phyloP scores from a whole-genome alignment of 2,797 vertebrate species.

The Anableps anableps region DNA sequence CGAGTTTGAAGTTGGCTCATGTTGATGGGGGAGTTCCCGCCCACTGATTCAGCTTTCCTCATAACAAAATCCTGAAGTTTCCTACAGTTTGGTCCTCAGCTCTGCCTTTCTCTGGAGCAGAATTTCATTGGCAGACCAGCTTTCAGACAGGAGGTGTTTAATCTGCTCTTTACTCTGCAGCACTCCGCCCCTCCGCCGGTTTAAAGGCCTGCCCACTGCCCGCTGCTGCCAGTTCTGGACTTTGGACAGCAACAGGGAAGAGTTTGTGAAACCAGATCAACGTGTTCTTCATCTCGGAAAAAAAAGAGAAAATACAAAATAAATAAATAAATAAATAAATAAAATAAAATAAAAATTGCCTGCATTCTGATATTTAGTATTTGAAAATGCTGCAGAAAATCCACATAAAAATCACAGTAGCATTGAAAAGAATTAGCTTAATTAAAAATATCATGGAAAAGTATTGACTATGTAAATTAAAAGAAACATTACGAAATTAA shows the following conservation, averaged over 20 bases:
- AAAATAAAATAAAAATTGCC: too few relatives aligned
- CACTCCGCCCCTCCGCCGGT: constrained; percentile 69
- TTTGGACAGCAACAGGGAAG: constrained; percentile 41
- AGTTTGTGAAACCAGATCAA: constrained; percentile 21
- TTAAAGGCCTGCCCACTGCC: constrained; percentile 53
- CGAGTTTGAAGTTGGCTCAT: constrained; percentile 57
- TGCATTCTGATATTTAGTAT: background rate
- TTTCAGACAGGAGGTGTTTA: constrained; percentile 60
- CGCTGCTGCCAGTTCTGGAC: constrained; percentile 37
- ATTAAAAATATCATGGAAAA: background rate
- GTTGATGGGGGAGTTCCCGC: constrained; percentile 36
- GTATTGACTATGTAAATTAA: background rate
- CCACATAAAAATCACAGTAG: background rate
- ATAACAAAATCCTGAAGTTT: constrained; percentile 11
- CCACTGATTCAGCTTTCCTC: constrained; percentile 33
- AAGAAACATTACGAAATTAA: background rate
- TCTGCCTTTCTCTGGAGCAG: constrained; percentile 21
- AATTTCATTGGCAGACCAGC: constrained; percentile 46
- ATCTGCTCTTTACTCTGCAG: constrained; percentile 38
- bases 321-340: too few relatives aligned
- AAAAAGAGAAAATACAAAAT: background rate
- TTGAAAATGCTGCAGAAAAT: background rate
- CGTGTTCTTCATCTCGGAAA: constrained; percentile 5
- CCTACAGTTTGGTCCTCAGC: constrained; percentile 8
- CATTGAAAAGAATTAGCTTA: background rate